Evolutionary conservation across 2,888 invertebrate species (phyloP).

Genomic region (Watsonalla cultraria): DNA sequence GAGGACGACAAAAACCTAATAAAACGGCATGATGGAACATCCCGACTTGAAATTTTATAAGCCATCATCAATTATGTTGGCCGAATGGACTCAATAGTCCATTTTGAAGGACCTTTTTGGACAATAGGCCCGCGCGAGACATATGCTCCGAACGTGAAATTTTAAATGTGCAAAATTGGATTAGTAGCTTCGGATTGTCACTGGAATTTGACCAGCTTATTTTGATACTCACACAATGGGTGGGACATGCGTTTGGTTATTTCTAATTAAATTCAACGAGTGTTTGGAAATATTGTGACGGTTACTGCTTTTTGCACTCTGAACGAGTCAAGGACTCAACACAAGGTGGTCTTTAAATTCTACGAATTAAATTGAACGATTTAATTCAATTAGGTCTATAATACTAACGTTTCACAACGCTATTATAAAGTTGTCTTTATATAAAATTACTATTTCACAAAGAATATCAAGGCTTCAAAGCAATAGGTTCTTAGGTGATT

Average conservation of each 20-base stretch:
- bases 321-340: slow-evolving; percentile 6
- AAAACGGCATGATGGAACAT: slow-evolving; percentile 47
- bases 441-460: too few species aligned
- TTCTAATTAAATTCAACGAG: slow-evolving; percentile 48
- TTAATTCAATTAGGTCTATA: too few species aligned
- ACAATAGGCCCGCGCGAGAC: slow-evolving; percentile 59
- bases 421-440: too few species aligned
- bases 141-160: slow-evolving; percentile 51
- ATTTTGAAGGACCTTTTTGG: slow-evolving; percentile 46
- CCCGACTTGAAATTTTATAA: slow-evolving; percentile 51
- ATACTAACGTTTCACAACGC: too few species aligned
- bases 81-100: slow-evolving; percentile 45
- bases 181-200: slow-evolving; percentile 52
- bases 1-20: slow-evolving; percentile 48
- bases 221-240: slow-evolving; percentile 47
- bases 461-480: too few species aligned
- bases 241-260: slow-evolving; percentile 38
- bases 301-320: slow-evolving; percentile 13
- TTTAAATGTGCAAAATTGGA: slow-evolving; percentile 69
- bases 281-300: slow-evolving; percentile 57
- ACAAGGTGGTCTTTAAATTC: slow-evolving; percentile 4
- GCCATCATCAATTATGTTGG: slow-evolving; percentile 57
- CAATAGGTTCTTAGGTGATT: too few species aligned
- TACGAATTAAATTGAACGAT: too few species aligned
- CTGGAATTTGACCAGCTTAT: slow-evolving; percentile 51